Evolutionary conservation across 2,888 invertebrate genomes (phyloP).

Genomic region (Hyles lineata): DNA sequence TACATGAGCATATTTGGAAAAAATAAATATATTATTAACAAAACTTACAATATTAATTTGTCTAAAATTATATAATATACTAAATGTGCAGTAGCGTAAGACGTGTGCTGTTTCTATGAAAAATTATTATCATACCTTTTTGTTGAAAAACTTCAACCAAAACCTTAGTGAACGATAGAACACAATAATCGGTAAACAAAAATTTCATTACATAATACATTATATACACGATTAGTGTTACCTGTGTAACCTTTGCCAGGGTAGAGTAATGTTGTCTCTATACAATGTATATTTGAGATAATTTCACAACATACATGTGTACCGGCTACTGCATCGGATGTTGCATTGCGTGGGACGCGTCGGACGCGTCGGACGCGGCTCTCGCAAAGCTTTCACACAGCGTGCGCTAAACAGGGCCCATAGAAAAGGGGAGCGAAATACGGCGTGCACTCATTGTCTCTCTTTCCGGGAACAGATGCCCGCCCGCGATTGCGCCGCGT

Average conservation of each 20-base stretch:
- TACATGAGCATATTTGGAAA: too few species aligned
- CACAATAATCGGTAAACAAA: background rate
- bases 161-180: too few species aligned
- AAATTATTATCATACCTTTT: background rate
- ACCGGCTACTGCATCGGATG: constrained; percentile 6
- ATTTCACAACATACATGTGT: background rate
- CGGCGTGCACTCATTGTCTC: constrained; percentile 70
- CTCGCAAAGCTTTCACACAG: constrained; percentile 48
- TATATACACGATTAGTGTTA: too few species aligned
- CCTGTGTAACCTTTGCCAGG: too few species aligned
- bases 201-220: background rate
- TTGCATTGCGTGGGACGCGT: constrained; percentile 28
- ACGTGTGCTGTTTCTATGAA: background rate
- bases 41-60: background rate
- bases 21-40: background rate
- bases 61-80: background rate
- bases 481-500: constrained; percentile 59
- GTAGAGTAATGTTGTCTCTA: too few species aligned
- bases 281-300: background rate
- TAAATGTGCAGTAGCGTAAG: background rate
- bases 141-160: too few species aligned
- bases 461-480: constrained; percentile 75
- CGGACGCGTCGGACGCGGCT: constrained; percentile 32
- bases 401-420: constrained; percentile 38
- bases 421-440: constrained; percentile 49